Evolutionary conservation across 2,113 vertebrate genomes (phyloP).

Genomic region (Phocoena sinus): DNA sequence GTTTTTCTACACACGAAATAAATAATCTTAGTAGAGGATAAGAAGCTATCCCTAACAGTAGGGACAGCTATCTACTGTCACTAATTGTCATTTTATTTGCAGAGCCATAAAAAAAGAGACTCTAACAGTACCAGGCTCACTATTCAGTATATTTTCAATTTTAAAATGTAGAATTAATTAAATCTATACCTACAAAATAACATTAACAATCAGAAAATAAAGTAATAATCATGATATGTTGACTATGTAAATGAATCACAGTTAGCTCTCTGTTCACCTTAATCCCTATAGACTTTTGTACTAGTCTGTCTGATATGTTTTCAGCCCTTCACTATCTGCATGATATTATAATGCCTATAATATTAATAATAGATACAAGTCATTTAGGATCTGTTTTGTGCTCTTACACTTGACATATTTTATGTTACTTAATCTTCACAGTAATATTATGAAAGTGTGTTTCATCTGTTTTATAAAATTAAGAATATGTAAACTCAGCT

Average conservation of each 20-base stretch:
- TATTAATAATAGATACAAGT: neutral
- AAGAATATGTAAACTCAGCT: neutral
- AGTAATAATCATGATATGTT: neutral
- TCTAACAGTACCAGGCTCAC: neutral
- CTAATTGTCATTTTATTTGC: neutral
- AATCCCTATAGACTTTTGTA: neutral
- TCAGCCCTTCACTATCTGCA: neutral
- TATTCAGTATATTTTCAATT: neutral
- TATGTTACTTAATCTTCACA: neutral
- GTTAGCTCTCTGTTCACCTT: neutral
- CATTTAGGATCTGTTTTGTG: neutral
- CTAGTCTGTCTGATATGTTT: neutral
- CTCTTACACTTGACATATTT: neutral
- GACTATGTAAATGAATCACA: neutral
- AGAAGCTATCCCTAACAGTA: neutral
- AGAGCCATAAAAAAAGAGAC: conserved; percentile 19
- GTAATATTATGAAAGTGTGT: neutral
- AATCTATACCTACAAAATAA: neutral
- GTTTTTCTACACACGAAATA: neutral
- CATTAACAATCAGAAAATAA: neutral
- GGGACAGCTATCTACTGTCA: neutral
- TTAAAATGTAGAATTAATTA: neutral
- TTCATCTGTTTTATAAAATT: neutral
- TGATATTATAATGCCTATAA: neutral
- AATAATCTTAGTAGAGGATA: neutral